A percentile compares a stretch with the other conserved stretches of the same genome.
phyloP scores from a whole-genome alignment of 2,797 vertebrate species.

The Sternarchorhynchus goeldii region DNA sequence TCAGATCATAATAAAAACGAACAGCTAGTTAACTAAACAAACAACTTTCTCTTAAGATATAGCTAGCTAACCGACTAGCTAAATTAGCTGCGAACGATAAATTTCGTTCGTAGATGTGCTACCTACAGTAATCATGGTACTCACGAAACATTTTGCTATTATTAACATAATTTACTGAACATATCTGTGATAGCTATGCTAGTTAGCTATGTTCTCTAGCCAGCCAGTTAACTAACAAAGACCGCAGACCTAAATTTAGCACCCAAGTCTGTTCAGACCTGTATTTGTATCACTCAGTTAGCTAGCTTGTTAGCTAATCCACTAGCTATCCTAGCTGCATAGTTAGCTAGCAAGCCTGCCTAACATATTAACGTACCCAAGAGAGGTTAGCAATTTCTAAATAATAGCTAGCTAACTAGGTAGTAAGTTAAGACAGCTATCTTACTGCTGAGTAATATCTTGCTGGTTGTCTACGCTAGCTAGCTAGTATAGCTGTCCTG shows the following conservation, averaged over 20 bases:
- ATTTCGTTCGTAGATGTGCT: no score
- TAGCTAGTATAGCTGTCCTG: no score
- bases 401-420: background rate
- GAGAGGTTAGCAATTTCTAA: no score
- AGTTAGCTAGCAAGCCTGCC: background rate
- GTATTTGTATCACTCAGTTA: background rate
- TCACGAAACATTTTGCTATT: no score
- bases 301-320: background rate
- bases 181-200: background rate
- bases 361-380: background rate
- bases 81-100: no score
- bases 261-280: background rate
- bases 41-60: no score
- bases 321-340: background rate
- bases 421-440: background rate
- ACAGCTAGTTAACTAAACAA: background rate
- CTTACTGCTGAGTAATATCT: no score
- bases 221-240: background rate
- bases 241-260: constrained; percentile 32
- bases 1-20: no score
- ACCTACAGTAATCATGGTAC: no score
- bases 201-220: background rate
- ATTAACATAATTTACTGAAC: no score
- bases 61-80: no score
- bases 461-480: no score